Evolutionary conservation across 1,140 invertebrate species (phyloP).

Genomic region (Pseudomyrmex concolor): DNA sequence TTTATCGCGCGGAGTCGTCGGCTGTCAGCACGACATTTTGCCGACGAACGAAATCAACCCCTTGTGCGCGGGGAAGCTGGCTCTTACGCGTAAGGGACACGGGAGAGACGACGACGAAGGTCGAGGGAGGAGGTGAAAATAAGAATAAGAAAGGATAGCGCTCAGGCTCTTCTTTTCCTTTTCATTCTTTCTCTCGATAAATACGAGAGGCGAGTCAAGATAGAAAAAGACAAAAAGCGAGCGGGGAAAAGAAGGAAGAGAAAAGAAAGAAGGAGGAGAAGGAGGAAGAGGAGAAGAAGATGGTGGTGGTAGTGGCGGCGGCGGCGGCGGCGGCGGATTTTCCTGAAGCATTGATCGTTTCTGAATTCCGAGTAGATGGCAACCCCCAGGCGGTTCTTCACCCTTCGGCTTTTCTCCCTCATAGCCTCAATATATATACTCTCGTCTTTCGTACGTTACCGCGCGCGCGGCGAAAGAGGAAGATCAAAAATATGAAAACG

Average conservation of each 20-base stretch:
- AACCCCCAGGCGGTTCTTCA: slow-evolving; percentile 75
- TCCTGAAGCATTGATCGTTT: slow-evolving; percentile 82
- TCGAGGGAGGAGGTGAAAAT: slow-evolving; percentile 50
- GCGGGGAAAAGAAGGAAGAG: slow-evolving; percentile 55
- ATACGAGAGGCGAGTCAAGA: slow-evolving; percentile 38
- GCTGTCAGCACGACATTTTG: slow-evolving; percentile 67
- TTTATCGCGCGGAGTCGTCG: slow-evolving; percentile 59
- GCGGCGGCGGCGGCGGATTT: slow-evolving; percentile 65
- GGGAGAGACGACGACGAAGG: slow-evolving; percentile 14
- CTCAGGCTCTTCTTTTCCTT: slow-evolving; percentile 21
- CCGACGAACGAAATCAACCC: slow-evolving; percentile 64
- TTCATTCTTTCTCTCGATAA: slow-evolving; percentile 53
- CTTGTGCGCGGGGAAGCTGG: slow-evolving; percentile 31
- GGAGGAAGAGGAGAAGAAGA: slow-evolving; percentile 29
- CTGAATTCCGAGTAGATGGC: slow-evolving; percentile 81
- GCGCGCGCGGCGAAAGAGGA: slow-evolving; percentile 41
- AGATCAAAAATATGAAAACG: slow-evolving; percentile 61
- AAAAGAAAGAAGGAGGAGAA: background rate
- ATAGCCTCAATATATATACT: slow-evolving; percentile 62
- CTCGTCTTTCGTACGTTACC: slow-evolving; percentile 66
- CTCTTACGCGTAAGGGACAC: slow-evolving; percentile 59
- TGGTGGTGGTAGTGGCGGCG: slow-evolving; percentile 42
- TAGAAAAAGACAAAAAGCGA: slow-evolving; percentile 47
- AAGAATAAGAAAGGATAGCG: slow-evolving; percentile 69
- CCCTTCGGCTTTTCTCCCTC: slow-evolving; percentile 60